Percentiles rank a stretch among this genome's conserved stretches.
Conservation (phyloP, 2,888 invertebrate genomes). For the Malacosoma neustria region DNA sequence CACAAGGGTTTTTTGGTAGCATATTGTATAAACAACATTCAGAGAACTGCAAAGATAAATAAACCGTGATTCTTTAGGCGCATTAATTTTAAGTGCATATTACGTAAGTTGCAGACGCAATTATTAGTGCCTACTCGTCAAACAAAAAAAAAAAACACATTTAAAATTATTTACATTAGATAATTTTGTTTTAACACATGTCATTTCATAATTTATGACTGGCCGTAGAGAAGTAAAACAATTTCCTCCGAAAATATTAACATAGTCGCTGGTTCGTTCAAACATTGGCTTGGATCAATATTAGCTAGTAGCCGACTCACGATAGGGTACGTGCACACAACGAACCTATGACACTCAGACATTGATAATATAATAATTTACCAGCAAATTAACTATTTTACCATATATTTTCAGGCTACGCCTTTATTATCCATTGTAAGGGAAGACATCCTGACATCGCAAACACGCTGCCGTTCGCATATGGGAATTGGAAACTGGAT, state of each 20-base stretch:
- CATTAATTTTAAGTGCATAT: background rate
- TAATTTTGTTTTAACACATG: constrained; percentile 9
- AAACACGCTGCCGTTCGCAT: too few species aligned
- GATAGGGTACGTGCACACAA: background rate
- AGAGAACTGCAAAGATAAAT: too few species aligned
- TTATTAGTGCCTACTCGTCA: background rate
- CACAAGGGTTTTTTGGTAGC: too few species aligned
- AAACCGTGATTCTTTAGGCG: too few species aligned
- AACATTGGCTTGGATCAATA: constrained; percentile 33
- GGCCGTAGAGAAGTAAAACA: constrained; percentile 22
- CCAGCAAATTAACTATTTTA: too few species aligned
- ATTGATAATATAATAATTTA: too few species aligned
- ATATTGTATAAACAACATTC: too few species aligned
- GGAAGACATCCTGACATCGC: too few species aligned
- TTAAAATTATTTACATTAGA: background rate
- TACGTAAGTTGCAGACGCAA: background rate
- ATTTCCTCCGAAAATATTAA: constrained; percentile 18
- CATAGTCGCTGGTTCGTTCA: constrained; percentile 16
- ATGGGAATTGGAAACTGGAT: too few species aligned
- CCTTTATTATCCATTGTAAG: too few species aligned
- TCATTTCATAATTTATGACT: constrained; percentile 16
- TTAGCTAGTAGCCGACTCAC: constrained; percentile 19
- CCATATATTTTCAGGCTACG: too few species aligned
- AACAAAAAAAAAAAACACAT: background rate
- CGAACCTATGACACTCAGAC: too few species aligned